phyloP scores from a whole-genome alignment of 1,140 invertebrate genomes.

The Drosophila suzukii region DNA sequence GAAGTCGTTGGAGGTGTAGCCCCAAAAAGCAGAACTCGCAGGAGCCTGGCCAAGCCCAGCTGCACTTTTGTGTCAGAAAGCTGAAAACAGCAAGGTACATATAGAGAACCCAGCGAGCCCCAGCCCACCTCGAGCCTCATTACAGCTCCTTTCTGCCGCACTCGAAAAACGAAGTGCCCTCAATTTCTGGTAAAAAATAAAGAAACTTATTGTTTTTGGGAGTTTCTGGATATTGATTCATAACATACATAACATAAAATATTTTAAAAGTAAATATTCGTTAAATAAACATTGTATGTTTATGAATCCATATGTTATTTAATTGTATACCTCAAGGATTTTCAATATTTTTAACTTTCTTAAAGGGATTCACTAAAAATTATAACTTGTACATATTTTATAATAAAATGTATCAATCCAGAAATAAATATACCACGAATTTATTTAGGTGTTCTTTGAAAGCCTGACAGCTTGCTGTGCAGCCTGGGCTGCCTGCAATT shows the following conservation, averaged over 20 bases:
- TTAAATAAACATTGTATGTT: too few species aligned
- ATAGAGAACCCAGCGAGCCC: constrained; percentile 33
- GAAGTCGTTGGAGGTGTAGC: constrained; percentile 22
- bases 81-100: constrained; percentile 30
- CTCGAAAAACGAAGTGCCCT: constrained; percentile 5
- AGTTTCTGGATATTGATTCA: neutral
- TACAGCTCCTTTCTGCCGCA: constrained; percentile 47
- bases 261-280: too few species aligned
- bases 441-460: constrained; percentile 31
- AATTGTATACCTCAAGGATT: too few species aligned
- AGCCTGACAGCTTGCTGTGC: constrained; percentile 28
- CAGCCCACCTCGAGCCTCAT: constrained; percentile 54
- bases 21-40: constrained; percentile 28
- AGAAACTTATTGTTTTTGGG: neutral
- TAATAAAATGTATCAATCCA: neutral
- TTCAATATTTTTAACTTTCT: too few species aligned
- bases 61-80: constrained; percentile 75
- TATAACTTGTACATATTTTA: too few species aligned
- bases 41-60: constrained; percentile 68
- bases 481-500: constrained; percentile 66
- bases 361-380: too few species aligned
- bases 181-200: neutral
- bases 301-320: too few species aligned
- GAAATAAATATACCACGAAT: too few species aligned
- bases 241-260: too few species aligned